Percentiles rank a stretch among this genome's conserved stretches.
Conservation (phyloP, 2,797 vertebrate genomes). For the Eupleurogrammus muticus region DNA sequence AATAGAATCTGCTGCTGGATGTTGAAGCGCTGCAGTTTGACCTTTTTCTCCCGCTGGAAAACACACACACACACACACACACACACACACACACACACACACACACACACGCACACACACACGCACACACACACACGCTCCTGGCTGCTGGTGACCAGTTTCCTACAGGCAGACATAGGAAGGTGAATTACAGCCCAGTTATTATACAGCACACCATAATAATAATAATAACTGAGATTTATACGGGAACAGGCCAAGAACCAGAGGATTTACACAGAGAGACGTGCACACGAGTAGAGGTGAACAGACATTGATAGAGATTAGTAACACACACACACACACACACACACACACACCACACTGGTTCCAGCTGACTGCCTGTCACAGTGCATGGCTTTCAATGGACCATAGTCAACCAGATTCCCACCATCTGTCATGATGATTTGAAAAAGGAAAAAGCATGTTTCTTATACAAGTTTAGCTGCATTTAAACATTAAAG, state of each 20-base stretch:
- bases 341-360: slow-evolving; percentile 6
- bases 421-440: slow-evolving; percentile 65
- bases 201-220: slow-evolving; percentile 11
- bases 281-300: too few species aligned
- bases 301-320: slow-evolving; percentile 3
- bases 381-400: slow-evolving; percentile 68
- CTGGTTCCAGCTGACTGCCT: slow-evolving; percentile 55
- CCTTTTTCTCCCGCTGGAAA: too few species aligned
- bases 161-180: not conserved
- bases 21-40: too few species aligned
- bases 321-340: not conserved
- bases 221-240: too few species aligned
- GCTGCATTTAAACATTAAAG: slow-evolving; percentile 11
- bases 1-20: too few species aligned
- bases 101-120: too few species aligned
- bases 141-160: not conserved
- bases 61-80: too few species aligned
- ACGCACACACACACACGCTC: too few species aligned
- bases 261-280: too few species aligned
- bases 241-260: too few species aligned
- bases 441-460: slow-evolving; percentile 49
- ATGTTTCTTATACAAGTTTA: slow-evolving; percentile 18
- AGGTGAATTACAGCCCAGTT: not conserved
- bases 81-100: too few species aligned
- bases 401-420: slow-evolving; percentile 53